Base-by-base conservation (phyloP, 2,888 invertebrate genomes). In the Geotrupes spiniger region DNA sequence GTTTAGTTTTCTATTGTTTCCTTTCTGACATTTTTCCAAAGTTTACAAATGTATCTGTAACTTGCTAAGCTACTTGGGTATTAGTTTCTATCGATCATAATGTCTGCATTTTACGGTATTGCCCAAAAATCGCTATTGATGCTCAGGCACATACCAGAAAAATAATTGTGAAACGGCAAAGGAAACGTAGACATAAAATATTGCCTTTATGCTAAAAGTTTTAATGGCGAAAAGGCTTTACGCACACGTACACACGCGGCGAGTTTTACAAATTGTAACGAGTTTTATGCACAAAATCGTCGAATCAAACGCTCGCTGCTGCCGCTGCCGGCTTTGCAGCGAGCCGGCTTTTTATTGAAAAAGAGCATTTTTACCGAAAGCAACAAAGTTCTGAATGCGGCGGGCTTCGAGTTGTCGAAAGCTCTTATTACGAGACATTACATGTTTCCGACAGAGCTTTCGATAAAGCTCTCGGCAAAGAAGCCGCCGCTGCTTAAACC, bases 361-460 rank as follows among this genome's bases (percentile, higher is more conserved):
- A 40, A 40, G 46, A 33, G 12, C 46, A 46, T 46, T 46, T 46
- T 27, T 46, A 29, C 28, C 15, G 36, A 36, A 33, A 41, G 41
- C 41, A 46, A 41, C 46, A 41, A 46, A 46, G 36, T 46, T 39
- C 38, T 41, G 41, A 46, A 41, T 41, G 41, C 40, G 36, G 36
- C 40, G 27, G 21, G 36, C 40, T 31, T 40, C 40, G 41, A 44
- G 44, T 41, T 40, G 36, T 33, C 41, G 41, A 46, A 46, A 46
- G 46, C 41, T 39, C 41, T 36, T 41, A 46, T 46, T 46, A 46
- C 40, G 46, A 39, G 46, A 40, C 41, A 41, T 41, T 46, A 40
- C 46, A 41, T 36, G 41, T 46, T 46, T 46, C 46, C 46, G 46
- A 29, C 31, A 38, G 39, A 27, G 36, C 36, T 46, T 37, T 46